A percentile compares a stretch with the other conserved stretches of the same genome.
phyloP scores from a whole-genome alignment of 2,113 vertebrate genomes.

The Picathartes gymnocephalus region DNA sequence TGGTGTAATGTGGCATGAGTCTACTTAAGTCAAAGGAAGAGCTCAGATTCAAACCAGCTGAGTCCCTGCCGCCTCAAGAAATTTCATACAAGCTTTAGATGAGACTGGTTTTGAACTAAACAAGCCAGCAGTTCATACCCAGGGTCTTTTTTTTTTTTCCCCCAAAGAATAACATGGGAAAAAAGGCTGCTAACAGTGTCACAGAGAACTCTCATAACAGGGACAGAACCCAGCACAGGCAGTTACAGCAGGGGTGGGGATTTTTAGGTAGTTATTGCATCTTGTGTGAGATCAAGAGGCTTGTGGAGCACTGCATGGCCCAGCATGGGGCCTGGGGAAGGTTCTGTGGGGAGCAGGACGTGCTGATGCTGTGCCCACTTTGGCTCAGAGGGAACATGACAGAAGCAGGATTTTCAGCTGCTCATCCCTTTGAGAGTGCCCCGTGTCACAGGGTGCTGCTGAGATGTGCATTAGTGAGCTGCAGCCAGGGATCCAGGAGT shows the following conservation, averaged over 20 bases:
- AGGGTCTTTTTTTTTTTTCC: background rate
- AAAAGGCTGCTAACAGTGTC: background rate
- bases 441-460: background rate
- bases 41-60: background rate
- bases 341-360: rapidly evolving
- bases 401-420: background rate
- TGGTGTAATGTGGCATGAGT: background rate
- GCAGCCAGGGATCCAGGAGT: background rate
- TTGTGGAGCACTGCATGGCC: background rate
- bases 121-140: background rate
- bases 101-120: background rate
- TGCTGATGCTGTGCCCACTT: rapidly evolving
- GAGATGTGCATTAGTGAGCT: background rate
- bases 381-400: background rate
- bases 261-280: background rate
- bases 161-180: no score
- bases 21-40: background rate
- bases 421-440: background rate
- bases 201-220: background rate
- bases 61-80: background rate
- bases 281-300: background rate
- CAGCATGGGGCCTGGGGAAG: background rate
- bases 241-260: background rate
- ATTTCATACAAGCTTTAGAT: background rate
- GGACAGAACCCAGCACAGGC: background rate